Evolutionary conservation across 2,113 vertebrate species (phyloP).

Genomic region (Epinephelus cyanopodus): DNA sequence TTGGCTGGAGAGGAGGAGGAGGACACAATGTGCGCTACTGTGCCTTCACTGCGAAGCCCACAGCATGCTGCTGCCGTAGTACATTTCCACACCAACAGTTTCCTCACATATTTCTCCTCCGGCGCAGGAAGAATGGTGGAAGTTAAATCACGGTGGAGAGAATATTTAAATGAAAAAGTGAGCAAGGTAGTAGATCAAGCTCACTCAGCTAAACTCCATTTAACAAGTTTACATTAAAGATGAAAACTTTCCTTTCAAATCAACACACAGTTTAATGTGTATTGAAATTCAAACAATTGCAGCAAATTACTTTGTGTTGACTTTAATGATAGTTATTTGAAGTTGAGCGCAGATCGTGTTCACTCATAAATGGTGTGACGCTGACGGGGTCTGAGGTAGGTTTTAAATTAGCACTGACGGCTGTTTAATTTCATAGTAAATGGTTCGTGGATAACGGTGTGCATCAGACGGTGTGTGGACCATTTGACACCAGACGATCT

Average conservation of each 20-base stretch:
- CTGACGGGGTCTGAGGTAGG: background rate
- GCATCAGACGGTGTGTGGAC: background rate
- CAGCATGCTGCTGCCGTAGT: conserved; percentile 38
- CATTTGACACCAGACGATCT: background rate
- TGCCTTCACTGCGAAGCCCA: conserved; percentile 56
- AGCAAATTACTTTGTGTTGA: background rate
- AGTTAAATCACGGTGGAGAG: conserved; percentile 17
- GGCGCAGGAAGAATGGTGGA: background rate
- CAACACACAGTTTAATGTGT: background rate
- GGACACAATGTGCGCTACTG: conserved; percentile 68
- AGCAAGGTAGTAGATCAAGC: background rate
- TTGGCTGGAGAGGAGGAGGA: conserved; percentile 47
- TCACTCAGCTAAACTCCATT: background rate
- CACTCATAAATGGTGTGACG: background rate
- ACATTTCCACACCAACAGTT: conserved; percentile 58
- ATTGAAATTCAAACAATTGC: background rate
- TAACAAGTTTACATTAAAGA: conserved; percentile 1
- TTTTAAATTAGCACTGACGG: background rate
- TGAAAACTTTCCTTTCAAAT: conserved; percentile 6
- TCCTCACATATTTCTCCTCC: conserved; percentile 23
- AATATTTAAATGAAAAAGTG: conserved; percentile 6
- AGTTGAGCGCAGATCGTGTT: background rate
- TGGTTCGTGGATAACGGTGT: background rate
- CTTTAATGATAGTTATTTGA: background rate
- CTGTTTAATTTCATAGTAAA: background rate